Conservation (phyloP, 2,888 invertebrate species). For the Cephonodes hylas region DNA sequence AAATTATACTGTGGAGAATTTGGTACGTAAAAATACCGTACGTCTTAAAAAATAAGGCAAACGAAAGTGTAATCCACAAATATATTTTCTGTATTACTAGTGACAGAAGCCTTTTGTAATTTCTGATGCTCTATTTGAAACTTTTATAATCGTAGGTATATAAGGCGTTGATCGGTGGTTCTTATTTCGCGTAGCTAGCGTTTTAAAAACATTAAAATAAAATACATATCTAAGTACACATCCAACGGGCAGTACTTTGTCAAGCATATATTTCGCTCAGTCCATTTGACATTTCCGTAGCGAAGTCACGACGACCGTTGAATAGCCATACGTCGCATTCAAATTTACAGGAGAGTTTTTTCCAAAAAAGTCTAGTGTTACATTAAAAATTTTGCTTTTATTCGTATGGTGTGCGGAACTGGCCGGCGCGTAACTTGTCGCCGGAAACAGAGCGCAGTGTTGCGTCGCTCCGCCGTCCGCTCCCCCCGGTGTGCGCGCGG, state of each 20-base stretch:
- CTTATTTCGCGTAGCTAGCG: no score
- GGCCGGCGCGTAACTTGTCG: conserved; percentile 24
- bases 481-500: conserved; percentile 51
- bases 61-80: no score
- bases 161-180: no score
- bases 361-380: conserved; percentile 7
- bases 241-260: neutral
- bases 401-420: neutral
- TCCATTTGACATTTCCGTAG: neutral
- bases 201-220: no score
- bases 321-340: neutral
- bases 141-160: no score
- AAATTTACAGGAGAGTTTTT: neutral
- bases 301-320: neutral
- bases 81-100: no score
- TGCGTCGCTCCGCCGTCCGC: conserved; percentile 20
- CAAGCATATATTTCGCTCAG: neutral
- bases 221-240: neutral
- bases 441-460: conserved; percentile 52
- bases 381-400: conserved; percentile 7
- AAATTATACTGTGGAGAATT: no score
- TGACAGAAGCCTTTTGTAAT: no score
- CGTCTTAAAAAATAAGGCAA: no score
- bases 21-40: no score
- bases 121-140: no score